Evolutionary conservation across 2,888 invertebrate genomes (phyloP), one percentile per base, ranked within the genome.

Genomic region (Leuctra nigra): DNA sequence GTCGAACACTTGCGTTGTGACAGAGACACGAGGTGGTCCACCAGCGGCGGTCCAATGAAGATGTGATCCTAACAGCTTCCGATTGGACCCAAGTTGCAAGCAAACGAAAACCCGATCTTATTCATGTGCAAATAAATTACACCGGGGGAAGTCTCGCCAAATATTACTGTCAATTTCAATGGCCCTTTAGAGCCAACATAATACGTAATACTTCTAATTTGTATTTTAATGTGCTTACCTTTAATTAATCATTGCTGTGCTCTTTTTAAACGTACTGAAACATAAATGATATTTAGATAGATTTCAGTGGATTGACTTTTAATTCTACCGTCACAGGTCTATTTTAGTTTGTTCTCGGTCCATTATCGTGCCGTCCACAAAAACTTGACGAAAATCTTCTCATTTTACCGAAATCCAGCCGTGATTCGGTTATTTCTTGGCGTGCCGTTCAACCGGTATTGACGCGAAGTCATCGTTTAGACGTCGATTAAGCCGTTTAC

Each of bases 341-440:
- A n/a, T n/a, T n/a, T n/a, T n/a, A n/a, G n/a, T n/a, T n/a, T n/a
- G n/a, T n/a, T n/a, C n/a, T n/a, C n/a, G n/a, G n/a, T n/a, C n/a
- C n/a, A n/a, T n/a, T n/a, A n/a, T n/a, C n/a, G n/a, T n/a, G n/a
- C n/a, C n/a, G n/a, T n/a, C n/a, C n/a, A 39, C 39, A 25, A 47
- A 33, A 50, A 50, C 50, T 35, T 50, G 50, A 33, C 50, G 50
- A 50, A 50, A 50, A 50, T 57, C 36, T 38, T 23, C 44, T 57
- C 57, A 44, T 16, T 24, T 57, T 57, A 53, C 57, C 29, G 14
- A 25, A 11, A 39, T 41, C 25, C 52, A 53, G 24, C 33, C 57
- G 6, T n/a, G 46, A 57, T 57, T 47, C 53, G 29, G 57, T 53
- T 52, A 22, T 44, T 18, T 35, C 18, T 14, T 33, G 50, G 7